A percentile compares a stretch with the other conserved stretches of the same genome.
Conservation (phyloP, 2,888 invertebrate genomes). For the Eupeodes latifasciatus region DNA sequence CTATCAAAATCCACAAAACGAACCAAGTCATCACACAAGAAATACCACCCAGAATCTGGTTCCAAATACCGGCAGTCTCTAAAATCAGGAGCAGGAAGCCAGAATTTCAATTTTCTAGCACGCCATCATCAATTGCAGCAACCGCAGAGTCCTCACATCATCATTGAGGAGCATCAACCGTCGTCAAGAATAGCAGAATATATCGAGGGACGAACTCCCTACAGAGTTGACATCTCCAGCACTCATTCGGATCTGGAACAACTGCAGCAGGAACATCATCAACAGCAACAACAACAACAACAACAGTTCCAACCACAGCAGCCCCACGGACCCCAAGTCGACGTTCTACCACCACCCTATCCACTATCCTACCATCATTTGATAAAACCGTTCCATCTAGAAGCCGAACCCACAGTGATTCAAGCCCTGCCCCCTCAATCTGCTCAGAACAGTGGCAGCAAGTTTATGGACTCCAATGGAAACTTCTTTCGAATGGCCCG, state of each 20-base stretch:
- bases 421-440: slow-evolving; percentile 81
- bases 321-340: slow-evolving; percentile 82
- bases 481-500: slow-evolving; percentile 68
- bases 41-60: slow-evolving; percentile 65
- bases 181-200: slow-evolving; percentile 83
- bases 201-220: slow-evolving; percentile 89
- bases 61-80: slow-evolving; percentile 76
- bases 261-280: slow-evolving; percentile 41
- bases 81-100: slow-evolving; percentile 60
- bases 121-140: slow-evolving; percentile 59
- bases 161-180: slow-evolving; percentile 55
- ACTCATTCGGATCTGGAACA: slow-evolving; percentile 77
- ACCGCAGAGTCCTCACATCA: slow-evolving; percentile 43
- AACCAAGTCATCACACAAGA: slow-evolving; percentile 74
- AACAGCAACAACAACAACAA: slow-evolving; percentile 21
- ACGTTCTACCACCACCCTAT: slow-evolving; percentile 82
- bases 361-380: slow-evolving; percentile 81
- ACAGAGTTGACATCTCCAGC: slow-evolving; percentile 87
- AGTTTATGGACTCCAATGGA: slow-evolving; percentile 67
- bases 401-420: slow-evolving; percentile 81
- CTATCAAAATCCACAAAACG: slow-evolving; percentile 80
- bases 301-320: slow-evolving; percentile 78
- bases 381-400: slow-evolving; percentile 82
- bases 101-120: slow-evolving; percentile 63
- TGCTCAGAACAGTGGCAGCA: slow-evolving; percentile 32